Evolutionary conservation across 2,113 vertebrate species (phyloP), one percentile per base, ranked within the genome.

Genomic region (Percopsis transmontana): DNA sequence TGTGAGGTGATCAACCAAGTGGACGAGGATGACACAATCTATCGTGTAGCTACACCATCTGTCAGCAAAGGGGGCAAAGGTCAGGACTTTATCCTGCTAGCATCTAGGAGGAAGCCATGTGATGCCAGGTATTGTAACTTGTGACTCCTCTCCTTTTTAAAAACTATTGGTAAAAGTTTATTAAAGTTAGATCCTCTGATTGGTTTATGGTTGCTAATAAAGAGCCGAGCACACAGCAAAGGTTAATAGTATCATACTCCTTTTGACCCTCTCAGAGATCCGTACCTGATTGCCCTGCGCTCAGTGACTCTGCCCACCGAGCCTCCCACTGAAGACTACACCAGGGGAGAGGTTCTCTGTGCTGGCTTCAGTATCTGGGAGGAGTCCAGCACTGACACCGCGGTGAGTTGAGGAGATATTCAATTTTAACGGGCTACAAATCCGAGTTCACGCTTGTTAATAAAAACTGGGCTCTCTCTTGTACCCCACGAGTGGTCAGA

Each of bases 281-380:
- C 97, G 0, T 98, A 94, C 9, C 88, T 98, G 90, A 94, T 99
- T 2, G 97, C 97, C 0, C 84, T 98, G 70, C 93, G 96, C 19
- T 98, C 97, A 0, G 96, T 99, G 71, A 95, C 93, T 0, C 85
- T 98, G 81, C 95, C 95, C 62, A 94, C 93, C 0, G 91, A 94
- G 66, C 90, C 86, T 0, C 89, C 94, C 70, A 90, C 68, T 0
- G 71, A 84, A 0, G 60, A 89, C 19, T 94, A 91, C 81, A 92
- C 89, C 0, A 92, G 97, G 0, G 93, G 93, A 12, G 97, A 99
- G 86, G 95, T 95, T 0, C 78, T 97, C 14, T 98, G 96, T 79
- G 96, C 97, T 0, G 97, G 97, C 20, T 99, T 99, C 90, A 94
- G 94, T 56, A 90, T 99, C 75, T 93, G 91, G 94, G 90, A 92